Evolutionary conservation across 2,797 vertebrate species (phyloP), one percentile per base, ranked within the genome.

Genomic region (Acanthornis magna): DNA sequence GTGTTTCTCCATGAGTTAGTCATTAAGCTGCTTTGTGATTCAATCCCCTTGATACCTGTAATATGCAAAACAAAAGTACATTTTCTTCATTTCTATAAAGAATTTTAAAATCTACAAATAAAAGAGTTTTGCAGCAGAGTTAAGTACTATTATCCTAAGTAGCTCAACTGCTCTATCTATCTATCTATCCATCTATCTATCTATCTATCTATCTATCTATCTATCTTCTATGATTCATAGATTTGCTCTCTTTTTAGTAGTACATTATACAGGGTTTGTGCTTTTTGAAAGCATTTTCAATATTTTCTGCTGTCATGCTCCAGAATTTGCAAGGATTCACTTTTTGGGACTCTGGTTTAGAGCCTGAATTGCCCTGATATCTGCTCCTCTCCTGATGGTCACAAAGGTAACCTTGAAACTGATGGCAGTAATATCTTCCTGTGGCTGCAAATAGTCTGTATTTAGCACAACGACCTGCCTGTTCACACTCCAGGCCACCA

Each of bases 1-100:
- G 43, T 89, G 78, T 78, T 96, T 96, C 53, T 83, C 63, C 63
- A 36, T 53, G 66, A 29, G 51, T 83, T 91, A 80, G 72, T 88
- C 68, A 85, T 63, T 66, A 70, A 51, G 3, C 12, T 81, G 68
- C 62, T 85, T 65, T 58, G 73, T 76, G 60, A 92, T 84, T 82
- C 71, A 88, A 53, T 85, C 27, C 17, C 50, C 60, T 75, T 68
- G 47, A 54, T 81, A 85, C 22, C 71, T 72, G 26, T 70, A 94
- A 89, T 48, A 60, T 11, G 30, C 30, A 62, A 89, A 86, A 75
- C 51, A 94, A 54, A 96, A 74, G 30, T 51, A 15, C 48, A 65
- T 83, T 66, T 78, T 36, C 57, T 67, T 93, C 32, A 71, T 78
- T 93, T 89, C 70, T 36, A 22, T 19, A 60, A 55, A 47, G 25